Conservation (phyloP, 2,888 invertebrate genomes). For the Athalia cordata region DNA sequence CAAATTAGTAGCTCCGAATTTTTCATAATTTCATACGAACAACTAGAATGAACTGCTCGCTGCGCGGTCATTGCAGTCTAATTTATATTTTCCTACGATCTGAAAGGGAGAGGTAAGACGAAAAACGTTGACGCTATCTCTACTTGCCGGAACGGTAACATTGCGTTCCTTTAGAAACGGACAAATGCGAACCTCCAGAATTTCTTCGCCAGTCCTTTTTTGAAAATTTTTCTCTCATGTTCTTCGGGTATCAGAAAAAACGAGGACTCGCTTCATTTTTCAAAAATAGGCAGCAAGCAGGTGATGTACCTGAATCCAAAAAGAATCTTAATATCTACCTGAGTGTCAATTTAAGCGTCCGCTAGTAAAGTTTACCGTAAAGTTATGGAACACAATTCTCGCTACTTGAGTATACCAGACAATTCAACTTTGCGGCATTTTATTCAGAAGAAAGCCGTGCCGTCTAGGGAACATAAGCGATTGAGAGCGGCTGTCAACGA, state of each 20-base stretch:
- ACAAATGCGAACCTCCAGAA: conserved; percentile 49
- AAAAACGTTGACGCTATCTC: conserved; percentile 80
- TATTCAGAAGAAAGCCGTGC: conserved; percentile 30
- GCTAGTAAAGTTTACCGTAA: conserved; percentile 1
- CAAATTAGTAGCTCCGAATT: conserved; percentile 48
- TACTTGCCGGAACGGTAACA: conserved; percentile 49
- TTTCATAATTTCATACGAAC: conserved; percentile 57
- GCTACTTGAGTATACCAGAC: conserved; percentile 14
- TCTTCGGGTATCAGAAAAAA: too few species aligned
- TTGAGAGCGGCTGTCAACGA: conserved; percentile 50
- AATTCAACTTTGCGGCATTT: background rate
- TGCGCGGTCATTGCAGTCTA: conserved; percentile 59
- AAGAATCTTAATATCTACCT: background rate
- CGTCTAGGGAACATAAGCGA: conserved; percentile 1
- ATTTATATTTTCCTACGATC: conserved; percentile 68
- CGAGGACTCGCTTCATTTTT: too few species aligned
- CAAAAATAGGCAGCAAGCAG: too few species aligned
- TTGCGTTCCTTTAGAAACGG: conserved; percentile 56
- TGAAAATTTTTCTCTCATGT: background rate
- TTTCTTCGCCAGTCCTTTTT: conserved; percentile 5
- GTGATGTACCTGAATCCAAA: too few species aligned
- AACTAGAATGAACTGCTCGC: conserved; percentile 63
- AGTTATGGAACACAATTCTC: conserved; percentile 35
- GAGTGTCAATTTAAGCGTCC: background rate
- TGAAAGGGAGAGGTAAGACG: conserved; percentile 74